Base-by-base conservation (phyloP, 2,113 vertebrate species). In the Sylvietta virens region DNA sequence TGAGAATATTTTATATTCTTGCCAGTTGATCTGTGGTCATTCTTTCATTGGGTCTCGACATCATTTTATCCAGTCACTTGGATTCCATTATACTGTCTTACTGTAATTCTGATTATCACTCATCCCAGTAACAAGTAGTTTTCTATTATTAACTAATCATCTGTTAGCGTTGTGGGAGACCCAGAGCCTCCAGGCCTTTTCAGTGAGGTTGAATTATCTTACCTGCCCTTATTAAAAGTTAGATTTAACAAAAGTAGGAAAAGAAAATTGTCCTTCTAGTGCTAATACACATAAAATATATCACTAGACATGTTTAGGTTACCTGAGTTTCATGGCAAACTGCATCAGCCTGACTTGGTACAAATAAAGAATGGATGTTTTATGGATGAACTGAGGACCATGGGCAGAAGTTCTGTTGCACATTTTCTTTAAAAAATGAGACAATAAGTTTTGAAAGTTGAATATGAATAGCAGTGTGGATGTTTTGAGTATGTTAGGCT, bases 121-220 rank as follows among this genome's bases (percentile, higher is more conserved):
- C 69, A 93, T 95, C 87, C 93, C 74, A 66, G 78, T 66, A 66
- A 93, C 86, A 17, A 24, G 77, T 73, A 91, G 77, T 95, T 97
- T 97, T 71, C 76, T 93, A 77, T 96, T 97, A 95, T 96, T 97
- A 97, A 93, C 91, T 93, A 97, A 97, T 96, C 82, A 95, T 92
- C 76, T 81, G 6, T 44, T 95, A 88, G 91, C 88, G 89, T 84
- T 73, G 58, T 86, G 79, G 80, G 92, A 69, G 91, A 94, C 66
- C 53, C 58, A 53, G 80, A 96, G 92, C 40, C 74, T 96, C 81
- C 42, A 94, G 71, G 30, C 15, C 91, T 80, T 96, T 97, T 80
- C 85, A 90, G 65, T 81, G 85, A 95, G 37, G 47, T 91, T 96
- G 94, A 66, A 95, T 94, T 94, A 94, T 74, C 96, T 98, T 97